Conservation (phyloP, 2,113 vertebrate species). For the Amblyornis subalaris region DNA sequence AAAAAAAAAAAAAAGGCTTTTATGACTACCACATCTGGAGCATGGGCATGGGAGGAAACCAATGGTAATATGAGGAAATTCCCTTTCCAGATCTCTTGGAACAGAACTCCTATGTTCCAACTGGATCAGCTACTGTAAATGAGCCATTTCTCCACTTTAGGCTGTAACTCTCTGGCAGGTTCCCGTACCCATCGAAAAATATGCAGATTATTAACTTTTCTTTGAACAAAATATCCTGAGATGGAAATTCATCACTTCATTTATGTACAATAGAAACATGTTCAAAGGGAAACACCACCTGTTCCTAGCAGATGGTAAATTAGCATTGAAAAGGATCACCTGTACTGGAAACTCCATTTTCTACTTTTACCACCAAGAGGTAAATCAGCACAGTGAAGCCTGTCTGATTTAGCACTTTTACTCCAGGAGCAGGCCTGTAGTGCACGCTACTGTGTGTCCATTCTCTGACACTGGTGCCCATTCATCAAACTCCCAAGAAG, state of each 20-base stretch:
- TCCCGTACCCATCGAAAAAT: background rate
- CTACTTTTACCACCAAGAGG: conserved; percentile 4
- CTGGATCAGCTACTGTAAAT: background rate
- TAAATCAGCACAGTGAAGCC: background rate
- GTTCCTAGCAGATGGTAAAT: conserved; percentile 58
- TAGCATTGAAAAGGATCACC: conserved; percentile 42
- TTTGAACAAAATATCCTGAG: conserved; percentile 17
- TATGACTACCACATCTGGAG: background rate
- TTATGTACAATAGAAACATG: conserved; percentile 4
- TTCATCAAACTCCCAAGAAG: background rate
- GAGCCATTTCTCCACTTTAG: background rate
- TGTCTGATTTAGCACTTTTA: background rate
- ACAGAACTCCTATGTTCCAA: background rate
- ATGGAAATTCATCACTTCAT: conserved; percentile 25
- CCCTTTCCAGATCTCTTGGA: background rate
- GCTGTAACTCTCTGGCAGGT: background rate
- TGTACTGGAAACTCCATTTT: conserved; percentile 19
- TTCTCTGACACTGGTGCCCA: background rate
- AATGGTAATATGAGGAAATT: background rate
- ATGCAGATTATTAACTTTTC: conserved; percentile 15
- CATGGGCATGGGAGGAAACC: background rate
- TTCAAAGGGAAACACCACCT: conserved; percentile 60
- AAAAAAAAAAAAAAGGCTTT: background rate
- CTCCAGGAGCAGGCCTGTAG: background rate
- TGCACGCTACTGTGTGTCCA: background rate